Percentiles rank a stretch among this genome's conserved stretches.
Conservation (phyloP, 2,797 vertebrate species). For the Rhynchonycteris naso region DNA sequence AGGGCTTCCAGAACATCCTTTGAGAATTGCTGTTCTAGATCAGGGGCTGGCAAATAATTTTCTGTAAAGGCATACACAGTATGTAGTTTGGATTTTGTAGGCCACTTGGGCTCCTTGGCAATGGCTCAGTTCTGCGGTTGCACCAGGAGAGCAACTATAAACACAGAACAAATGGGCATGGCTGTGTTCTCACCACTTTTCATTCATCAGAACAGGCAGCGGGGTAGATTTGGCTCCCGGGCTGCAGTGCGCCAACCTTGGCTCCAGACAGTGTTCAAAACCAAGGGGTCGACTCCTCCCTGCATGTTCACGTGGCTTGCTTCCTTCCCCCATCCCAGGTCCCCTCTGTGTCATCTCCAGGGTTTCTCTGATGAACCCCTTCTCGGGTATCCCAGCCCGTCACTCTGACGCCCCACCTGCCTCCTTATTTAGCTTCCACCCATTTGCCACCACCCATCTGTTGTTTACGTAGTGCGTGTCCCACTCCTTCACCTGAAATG, state of each 20-base stretch:
- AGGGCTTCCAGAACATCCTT: neutral
- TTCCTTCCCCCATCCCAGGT: neutral
- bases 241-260: neutral
- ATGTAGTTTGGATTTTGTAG: neutral
- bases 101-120: neutral
- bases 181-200: neutral
- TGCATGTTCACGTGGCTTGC: no score
- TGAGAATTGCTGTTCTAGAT: neutral
- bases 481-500: neutral
- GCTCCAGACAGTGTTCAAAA: neutral
- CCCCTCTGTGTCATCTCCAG: no score
- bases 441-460: neutral
- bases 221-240: neutral
- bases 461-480: neutral
- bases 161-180: neutral
- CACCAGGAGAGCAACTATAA: no score
- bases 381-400: no score
- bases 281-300: neutral
- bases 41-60: neutral
- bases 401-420: neutral
- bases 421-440: neutral
- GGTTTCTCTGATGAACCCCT: neutral
- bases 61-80: neutral
- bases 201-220: no score
- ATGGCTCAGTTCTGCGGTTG: neutral